These are phyloP conservation scores for Macrotrachela quadricornifera DNA, from an alignment of 1,140 invertebrate genomes.

Conservation along the genomic window DNA sequence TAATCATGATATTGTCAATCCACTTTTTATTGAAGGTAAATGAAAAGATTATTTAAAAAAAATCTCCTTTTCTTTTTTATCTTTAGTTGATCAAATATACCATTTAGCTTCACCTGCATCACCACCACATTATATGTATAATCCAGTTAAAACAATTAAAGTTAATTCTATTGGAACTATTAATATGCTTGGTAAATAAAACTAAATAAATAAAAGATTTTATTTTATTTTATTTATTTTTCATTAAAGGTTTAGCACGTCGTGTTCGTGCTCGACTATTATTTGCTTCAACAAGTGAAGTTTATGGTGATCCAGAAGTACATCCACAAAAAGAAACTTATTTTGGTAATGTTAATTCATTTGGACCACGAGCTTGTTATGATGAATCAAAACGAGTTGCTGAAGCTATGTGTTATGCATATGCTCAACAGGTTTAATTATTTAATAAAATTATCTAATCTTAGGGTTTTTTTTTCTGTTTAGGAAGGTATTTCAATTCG, in stretches of 20 bases:
- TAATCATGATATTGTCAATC: conserved; percentile 95
- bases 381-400: not conserved
- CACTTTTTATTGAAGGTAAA: conserved; percentile 66
- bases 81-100: conserved; percentile 83
- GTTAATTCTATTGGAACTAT: conserved; percentile 98
- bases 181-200: conserved; percentile 54
- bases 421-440: not conserved
- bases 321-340: conserved; percentile 43
- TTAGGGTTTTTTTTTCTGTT: conserved; percentile 1
- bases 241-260: conserved; percentile 49
- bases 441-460: not conserved
- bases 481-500: conserved; percentile 62
- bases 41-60: not conserved
- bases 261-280: conserved; percentile 71
- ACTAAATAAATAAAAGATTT: too few relatives aligned
- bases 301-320: conserved; percentile 72
- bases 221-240: too few relatives aligned
- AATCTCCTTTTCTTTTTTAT: not conserved
- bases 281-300: conserved; percentile 91
- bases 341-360: not conserved
- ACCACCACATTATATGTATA: conserved; percentile 97
- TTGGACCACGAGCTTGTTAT: not conserved
- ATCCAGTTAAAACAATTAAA: conserved; percentile 98
- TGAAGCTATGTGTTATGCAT: not conserved
- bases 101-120: conserved; percentile 93